Base-by-base conservation (phyloP, 2,888 invertebrate genomes). In the Melanostoma mellinum region DNA sequence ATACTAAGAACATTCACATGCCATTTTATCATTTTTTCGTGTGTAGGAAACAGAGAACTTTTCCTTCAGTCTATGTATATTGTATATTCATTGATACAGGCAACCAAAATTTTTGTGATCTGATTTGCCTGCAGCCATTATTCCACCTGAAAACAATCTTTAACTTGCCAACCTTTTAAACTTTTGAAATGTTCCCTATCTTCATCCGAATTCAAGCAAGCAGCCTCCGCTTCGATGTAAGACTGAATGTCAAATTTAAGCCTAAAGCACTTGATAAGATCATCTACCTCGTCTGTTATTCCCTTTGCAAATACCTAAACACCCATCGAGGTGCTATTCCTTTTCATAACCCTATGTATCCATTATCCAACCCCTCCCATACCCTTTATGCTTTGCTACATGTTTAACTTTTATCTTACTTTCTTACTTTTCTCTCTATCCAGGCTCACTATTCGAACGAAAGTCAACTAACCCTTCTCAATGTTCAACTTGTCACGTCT, bases 401-500 rank as follows among this genome's bases (percentile, higher is more conserved):
- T 53, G 35, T 63, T 42, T 44, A 55, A 46, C 53, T 67, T 63
- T 50, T 67, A 67, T 73, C 48, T 63, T 36, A 52, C 61, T 36
- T 63, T 69, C 33, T 44, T 30, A 38, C 9, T 60, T 6, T 61
- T 42, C 4, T 36, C 35, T 5, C 10, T 35, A 9, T 55, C 9
- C 79, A 88, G 88, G 85, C 81, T 63, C 86, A 86, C 63, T 74
- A 86, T 75, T 91, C 91, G n/a, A 91, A 91, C 77, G 91, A 91
- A 87, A 91, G 90, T 86, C 91, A 91, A 88, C 88, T 91, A 76
- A 89, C 90, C 63, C 88, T 91, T 80, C 88, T 89, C 78, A 87
- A 88, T 74, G 90, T 91, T 82, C 88, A 88, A 85, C 87, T 88
- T 87, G 86, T 87, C 74, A 89, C 90, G 85, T 88, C 91, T 76